phyloP scores from a whole-genome alignment of 64 coral and sea anemone species.

The Pocillopora verrucosa region DNA sequence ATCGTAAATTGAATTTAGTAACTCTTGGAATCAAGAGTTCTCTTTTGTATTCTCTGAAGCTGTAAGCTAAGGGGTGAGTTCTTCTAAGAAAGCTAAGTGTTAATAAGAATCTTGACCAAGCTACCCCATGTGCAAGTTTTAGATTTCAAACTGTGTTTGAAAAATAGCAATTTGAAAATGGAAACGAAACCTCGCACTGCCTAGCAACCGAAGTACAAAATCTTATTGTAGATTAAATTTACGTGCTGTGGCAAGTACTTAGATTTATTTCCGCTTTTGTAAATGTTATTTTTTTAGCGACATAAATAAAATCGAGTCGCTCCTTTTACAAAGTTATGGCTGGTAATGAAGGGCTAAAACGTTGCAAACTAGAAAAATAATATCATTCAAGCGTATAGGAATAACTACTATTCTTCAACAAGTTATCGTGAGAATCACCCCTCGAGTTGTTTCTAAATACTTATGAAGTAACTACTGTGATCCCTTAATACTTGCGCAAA shows the following conservation, averaged over 20 bases:
- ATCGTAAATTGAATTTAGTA: too few relatives aligned
- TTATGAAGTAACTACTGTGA: not conserved
- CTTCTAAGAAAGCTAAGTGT: too few relatives aligned
- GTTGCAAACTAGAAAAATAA: too few relatives aligned
- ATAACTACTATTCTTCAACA: too few relatives aligned
- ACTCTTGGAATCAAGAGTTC: too few relatives aligned
- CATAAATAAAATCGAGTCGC: not conserved
- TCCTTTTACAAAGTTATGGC: too few relatives aligned
- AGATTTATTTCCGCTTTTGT: not conserved
- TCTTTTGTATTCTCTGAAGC: too few relatives aligned
- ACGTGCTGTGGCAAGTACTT: not conserved
- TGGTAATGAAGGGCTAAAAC: too few relatives aligned
- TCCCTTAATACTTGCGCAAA: not conserved
- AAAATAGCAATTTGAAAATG: not conserved
- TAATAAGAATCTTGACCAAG: too few relatives aligned
- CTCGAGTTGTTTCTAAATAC: not conserved
- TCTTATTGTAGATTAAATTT: not conserved
- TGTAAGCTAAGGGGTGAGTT: too few relatives aligned
- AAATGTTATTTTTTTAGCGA: not conserved
- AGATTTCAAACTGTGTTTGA: not conserved
- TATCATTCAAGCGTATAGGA: too few relatives aligned
- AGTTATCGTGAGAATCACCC: not conserved
- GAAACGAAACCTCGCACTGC: not conserved
- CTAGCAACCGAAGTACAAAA: not conserved
- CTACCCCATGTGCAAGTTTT: too few relatives aligned